Evolutionary conservation across 2,113 vertebrate genomes (phyloP), one percentile per base, ranked within the genome.

Genomic region (Colaptes auratus): DNA sequence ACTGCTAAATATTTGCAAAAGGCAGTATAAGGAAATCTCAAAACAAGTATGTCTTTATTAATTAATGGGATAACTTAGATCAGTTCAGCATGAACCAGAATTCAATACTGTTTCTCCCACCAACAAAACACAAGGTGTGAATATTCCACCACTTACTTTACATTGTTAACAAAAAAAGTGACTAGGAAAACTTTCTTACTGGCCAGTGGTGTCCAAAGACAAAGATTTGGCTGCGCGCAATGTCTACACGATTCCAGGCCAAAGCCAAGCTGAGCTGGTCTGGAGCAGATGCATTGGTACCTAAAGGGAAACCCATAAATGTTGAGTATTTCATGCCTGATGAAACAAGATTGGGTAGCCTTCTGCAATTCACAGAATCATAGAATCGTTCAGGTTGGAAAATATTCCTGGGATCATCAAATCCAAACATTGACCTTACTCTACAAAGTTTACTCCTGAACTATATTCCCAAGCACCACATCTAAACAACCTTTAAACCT

Each of bases 171-270:
- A 55, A 84, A 86, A 56, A 28, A 28, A 39, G 61, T 7, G 7
- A 71, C 31, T 13, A 15, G 18, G 36, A 66, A 93, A 96, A 66
- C 14, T 82, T n/a, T 55, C 96, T 99, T 97, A 99, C 99, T 93
- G 99, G 99, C 98, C 99, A 98, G 88, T 99, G 98, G 89, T 99
- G 99, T 73, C 99, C 99, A 2, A 99, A 99, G 75, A 99, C 98
- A 95, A 99, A 99, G 96, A 99, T 99, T 75, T 99, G 99, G 95
- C 99, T 99, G 64, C 99, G 98, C 53, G 99, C 99, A 42, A 99
- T 99, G 69, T 99, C 99, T 46, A 99, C 99, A n/a, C 99, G 98
- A 95, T 99, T 99, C 99, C 99, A 99, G 79, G 99, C 99, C 97
- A 99, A 97, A 60, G 99, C 99, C 98, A 99, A 95, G 69, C 99